Base-by-base conservation (phyloP, 2,888 invertebrate species). In the Caenorhabditis auriculariae region DNA sequence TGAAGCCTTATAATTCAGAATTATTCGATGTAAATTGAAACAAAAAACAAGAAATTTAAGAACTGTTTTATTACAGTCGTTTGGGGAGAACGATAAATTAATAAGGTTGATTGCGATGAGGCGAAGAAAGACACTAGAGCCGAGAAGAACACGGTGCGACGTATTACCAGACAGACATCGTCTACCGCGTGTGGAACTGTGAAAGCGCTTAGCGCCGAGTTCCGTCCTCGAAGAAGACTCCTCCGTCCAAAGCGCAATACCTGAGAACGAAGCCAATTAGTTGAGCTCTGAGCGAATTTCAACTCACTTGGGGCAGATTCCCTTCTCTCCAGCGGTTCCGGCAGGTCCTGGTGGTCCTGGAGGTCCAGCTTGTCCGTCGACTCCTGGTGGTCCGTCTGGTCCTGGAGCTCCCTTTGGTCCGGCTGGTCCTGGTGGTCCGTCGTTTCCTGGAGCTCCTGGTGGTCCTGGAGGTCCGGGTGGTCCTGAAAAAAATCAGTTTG, bases 211-310 rank as follows among this genome's bases (percentile, higher is more conserved):
- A 63, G 51, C 71, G 71, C 54, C 71, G 60, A 47, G 73, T 74
- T 61, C 74, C 74, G 59, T 72, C 74, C 63, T 74, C 73, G 73
- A 75, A 75, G 69, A 75, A 75, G 61, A 75, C 66, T 53, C 75
- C 75, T 54, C 75, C 75, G 57, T 75, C 75, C 56, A 63, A 55
- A 45, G 63, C 63, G 58, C 63, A 63, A 41, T 63, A 63, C 57
- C 57, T 63, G 35, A 32, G n/a, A 12, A 12, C n/a, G n/a, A n/a
- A n/a, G n/a, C n/a, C n/a, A n/a, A n/a, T n/a, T n/a, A n/a, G n/a
- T n/a, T n/a, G n/a, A n/a, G n/a, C n/a, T n/a, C n/a, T n/a, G n/a
- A n/a, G n/a, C n/a, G 35, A 9, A 12, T 12, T 32, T 32, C 35
- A 32, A 32, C 35, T 32, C 35, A 32, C 35, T 32, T 72, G 51